These are phyloP conservation scores for Blastobasis lacticolella DNA, from an alignment of 2,888 invertebrate species.

Conservation along the genomic window DNA sequence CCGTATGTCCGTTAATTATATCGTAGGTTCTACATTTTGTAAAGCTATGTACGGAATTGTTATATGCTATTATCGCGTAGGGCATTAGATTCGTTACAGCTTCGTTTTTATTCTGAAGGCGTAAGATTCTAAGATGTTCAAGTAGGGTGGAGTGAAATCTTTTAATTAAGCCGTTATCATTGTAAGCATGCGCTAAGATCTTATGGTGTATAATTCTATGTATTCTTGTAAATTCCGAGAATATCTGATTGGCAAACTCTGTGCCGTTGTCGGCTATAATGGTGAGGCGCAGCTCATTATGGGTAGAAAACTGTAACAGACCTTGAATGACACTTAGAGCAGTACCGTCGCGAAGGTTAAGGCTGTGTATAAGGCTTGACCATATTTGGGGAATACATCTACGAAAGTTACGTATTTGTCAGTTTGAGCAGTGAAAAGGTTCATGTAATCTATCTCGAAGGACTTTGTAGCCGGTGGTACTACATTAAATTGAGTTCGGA, in stretches of 20 bases:
- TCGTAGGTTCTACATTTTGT: too few relatives aligned
- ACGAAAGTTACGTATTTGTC: slow-evolving; percentile 20
- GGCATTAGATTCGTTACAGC: too few relatives aligned
- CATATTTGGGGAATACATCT: too few relatives aligned
- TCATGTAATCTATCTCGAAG: slow-evolving; percentile 17
- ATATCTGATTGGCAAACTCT: slow-evolving; percentile 2
- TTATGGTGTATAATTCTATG: slow-evolving; percentile 2
- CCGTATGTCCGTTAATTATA: too few relatives aligned
- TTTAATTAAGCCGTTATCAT: slow-evolving; percentile 2
- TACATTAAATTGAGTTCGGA: too few relatives aligned
- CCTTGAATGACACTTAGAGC: too few relatives aligned
- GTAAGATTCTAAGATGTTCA: background rate
- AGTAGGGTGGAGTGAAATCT: background rate
- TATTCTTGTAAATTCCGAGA: slow-evolving; percentile 1
- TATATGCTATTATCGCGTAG: too few relatives aligned
- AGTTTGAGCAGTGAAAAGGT: slow-evolving; percentile 13
- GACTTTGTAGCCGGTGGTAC: slow-evolving; percentile 14
- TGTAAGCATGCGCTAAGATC: background rate
- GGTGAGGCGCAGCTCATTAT: slow-evolving; percentile 13
- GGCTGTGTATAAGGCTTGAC: too few relatives aligned
- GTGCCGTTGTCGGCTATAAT: slow-evolving; percentile 1
- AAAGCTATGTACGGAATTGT: too few relatives aligned
- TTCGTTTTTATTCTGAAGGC: too few relatives aligned
- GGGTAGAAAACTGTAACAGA: slow-evolving; percentile 8
- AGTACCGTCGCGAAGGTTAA: too few relatives aligned